These are phyloP conservation scores for Oxyura jamaicensis DNA, from an alignment of 2,113 vertebrate genomes.

Conservation along the genomic window DNA sequence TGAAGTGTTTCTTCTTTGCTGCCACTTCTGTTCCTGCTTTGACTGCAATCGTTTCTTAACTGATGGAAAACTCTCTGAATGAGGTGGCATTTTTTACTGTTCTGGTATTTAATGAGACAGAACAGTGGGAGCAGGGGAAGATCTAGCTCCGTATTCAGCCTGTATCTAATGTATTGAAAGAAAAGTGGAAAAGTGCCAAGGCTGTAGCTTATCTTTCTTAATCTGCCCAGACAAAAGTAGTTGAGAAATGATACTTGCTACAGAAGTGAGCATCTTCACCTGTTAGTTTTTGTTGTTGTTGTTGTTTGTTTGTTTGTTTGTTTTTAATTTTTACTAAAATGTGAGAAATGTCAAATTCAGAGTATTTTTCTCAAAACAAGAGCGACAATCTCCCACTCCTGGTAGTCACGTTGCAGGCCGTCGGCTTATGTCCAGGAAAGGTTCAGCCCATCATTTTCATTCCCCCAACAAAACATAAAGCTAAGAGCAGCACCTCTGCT, in stretches of 20 bases:
- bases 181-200: background rate
- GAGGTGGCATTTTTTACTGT: background rate
- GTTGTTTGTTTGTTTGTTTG: too few relatives aligned
- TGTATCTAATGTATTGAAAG: background rate
- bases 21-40: background rate
- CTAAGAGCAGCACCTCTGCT: background rate
- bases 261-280: background rate
- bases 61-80: background rate
- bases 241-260: background rate
- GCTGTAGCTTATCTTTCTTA: background rate
- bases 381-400: background rate
- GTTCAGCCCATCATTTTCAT: background rate
- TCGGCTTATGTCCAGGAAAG: background rate
- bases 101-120: background rate
- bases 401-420: background rate
- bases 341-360: background rate
- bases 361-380: background rate
- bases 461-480: background rate
- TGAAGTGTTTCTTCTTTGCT: background rate
- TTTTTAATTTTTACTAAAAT: background rate
- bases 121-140: background rate
- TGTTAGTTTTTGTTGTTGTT: fast-evolving
- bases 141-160: background rate
- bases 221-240: background rate
- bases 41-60: background rate